Conservation (phyloP, 2,888 invertebrate species). For the Meghimatium bilineatum region DNA sequence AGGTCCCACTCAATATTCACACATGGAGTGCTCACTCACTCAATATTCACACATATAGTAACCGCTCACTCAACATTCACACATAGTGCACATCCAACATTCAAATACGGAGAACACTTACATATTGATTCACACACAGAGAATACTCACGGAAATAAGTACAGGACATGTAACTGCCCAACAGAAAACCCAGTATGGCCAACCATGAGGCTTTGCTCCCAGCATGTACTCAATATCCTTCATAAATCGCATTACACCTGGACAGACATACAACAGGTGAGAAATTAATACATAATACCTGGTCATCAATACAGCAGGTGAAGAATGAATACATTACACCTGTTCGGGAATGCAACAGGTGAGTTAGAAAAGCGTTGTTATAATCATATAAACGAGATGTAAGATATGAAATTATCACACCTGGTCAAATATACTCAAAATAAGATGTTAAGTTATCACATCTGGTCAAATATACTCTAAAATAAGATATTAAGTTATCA, state of each 20-base stretch:
- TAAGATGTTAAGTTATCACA: no score
- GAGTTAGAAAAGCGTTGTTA: background rate
- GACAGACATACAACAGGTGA: background rate
- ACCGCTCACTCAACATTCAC: background rate
- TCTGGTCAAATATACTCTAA: no score
- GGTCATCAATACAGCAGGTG: background rate
- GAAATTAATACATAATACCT: background rate
- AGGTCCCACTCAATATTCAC: background rate
- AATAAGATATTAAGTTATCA: no score
- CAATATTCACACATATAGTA: background rate
- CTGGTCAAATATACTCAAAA: background rate
- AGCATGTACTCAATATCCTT: slow-evolving; percentile 67
- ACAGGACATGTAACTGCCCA: slow-evolving; percentile 86
- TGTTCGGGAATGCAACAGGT: background rate
- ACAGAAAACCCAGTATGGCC: slow-evolving; percentile 83
- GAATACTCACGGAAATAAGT: slow-evolving; percentile 82
- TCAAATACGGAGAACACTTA: background rate
- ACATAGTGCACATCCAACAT: background rate
- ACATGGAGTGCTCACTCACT: background rate
- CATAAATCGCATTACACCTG: slow-evolving; percentile 64
- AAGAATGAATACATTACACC: background rate
- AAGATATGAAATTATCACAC: background rate
- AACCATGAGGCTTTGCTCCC: slow-evolving; percentile 60
- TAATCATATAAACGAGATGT: background rate
- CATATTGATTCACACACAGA: no score